A percentile compares a stretch with the other conserved stretches of the same genome.
phyloP scores from a whole-genome alignment of 2,113 vertebrate species.

The Macquaria australasica region DNA sequence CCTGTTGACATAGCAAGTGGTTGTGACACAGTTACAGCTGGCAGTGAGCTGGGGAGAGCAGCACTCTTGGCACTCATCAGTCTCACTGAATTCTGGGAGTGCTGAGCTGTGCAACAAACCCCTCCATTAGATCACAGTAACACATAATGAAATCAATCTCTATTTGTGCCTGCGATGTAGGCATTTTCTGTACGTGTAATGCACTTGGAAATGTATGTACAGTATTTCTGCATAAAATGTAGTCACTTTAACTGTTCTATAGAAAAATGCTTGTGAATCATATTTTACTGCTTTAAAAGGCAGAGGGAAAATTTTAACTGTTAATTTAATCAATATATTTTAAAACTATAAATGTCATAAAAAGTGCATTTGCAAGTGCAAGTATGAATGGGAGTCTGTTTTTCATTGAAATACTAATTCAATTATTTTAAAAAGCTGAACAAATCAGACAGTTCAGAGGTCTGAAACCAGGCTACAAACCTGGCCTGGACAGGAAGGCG shows the following conservation, averaged over 20 bases:
- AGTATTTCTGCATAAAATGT: not conserved
- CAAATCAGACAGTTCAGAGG: not conserved
- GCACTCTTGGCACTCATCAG: conserved; percentile 55
- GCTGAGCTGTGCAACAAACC: conserved; percentile 66
- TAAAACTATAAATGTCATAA: not conserved
- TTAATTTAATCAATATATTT: not conserved
- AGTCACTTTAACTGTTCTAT: not conserved
- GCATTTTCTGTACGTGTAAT: conserved; percentile 20
- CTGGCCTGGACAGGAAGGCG: not conserved
- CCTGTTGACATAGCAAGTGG: conserved; percentile 69
- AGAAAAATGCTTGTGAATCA: not conserved
- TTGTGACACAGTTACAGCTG: conserved; percentile 65
- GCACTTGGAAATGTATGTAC: not conserved
- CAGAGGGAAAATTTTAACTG: not conserved
- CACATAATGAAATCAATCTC: conserved; percentile 54
- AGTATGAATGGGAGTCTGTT: not conserved
- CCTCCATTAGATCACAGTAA: conserved; percentile 49
- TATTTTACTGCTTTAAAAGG: not conserved
- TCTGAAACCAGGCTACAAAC: not conserved
- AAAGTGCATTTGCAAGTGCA: not conserved
- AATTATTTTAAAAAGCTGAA: not conserved
- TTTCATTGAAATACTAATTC: not conserved
- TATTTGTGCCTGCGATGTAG: conserved; percentile 16
- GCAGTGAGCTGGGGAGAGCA: conserved; percentile 40
- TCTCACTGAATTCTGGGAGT: conserved; percentile 51